Evolutionary conservation across 2,113 vertebrate genomes (phyloP).

Genomic region (Haemorhous mexicanus): DNA sequence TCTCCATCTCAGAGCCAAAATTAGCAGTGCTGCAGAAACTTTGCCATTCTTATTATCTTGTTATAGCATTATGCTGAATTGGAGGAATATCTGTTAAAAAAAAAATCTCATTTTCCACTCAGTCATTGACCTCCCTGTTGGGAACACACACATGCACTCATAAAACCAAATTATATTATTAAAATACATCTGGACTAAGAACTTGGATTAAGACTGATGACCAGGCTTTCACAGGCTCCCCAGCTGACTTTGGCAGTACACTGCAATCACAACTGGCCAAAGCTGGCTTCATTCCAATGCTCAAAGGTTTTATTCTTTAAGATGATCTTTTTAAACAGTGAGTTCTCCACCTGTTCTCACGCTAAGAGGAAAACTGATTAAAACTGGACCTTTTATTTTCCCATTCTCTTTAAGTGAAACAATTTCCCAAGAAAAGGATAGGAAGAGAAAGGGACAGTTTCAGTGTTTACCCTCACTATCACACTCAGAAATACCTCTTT

Average conservation of each 20-base stretch:
- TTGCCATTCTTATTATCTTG: not conserved
- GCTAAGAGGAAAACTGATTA: not conserved
- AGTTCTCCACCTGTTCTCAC: not conserved
- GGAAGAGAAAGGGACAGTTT: not conserved
- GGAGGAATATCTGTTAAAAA: not conserved
- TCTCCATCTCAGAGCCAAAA: not conserved
- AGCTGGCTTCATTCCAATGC: not conserved
- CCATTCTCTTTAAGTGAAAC: not conserved
- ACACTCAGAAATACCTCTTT: not conserved
- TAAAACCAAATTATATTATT: conserved; percentile 42
- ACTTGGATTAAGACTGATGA: conserved; percentile 18
- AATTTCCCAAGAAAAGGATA: not conserved
- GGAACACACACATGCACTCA: conserved; percentile 43
- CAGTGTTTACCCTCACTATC: not conserved
- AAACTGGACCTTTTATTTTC: not conserved
- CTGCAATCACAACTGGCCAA: not conserved
- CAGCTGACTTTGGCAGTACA: conserved; percentile 23
- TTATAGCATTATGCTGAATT: not conserved
- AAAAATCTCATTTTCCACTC: not conserved
- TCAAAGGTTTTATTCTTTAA: not conserved
- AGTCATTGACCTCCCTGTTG: conserved; percentile 27
- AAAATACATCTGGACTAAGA: conserved; percentile 37
- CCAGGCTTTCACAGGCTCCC: conserved; percentile 3
- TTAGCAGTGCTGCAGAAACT: not conserved
- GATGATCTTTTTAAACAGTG: not conserved